phyloP scores from a whole-genome alignment of 1,140 invertebrate species.

The Micrasema minimum region DNA sequence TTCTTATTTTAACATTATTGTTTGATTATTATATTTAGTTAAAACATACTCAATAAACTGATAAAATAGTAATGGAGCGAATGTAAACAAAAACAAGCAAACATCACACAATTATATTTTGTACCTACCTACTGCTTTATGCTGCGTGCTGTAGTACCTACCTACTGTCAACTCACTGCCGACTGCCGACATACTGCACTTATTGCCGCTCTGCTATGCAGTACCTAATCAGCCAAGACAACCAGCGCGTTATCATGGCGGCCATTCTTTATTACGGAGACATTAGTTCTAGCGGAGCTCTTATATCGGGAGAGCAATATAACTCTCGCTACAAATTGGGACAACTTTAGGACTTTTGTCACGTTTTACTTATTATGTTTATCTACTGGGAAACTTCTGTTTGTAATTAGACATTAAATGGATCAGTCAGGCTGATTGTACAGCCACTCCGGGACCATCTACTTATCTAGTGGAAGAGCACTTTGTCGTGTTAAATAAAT shows the following conservation, averaged over 20 bases:
- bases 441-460: too few relatives aligned
- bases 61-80: too few relatives aligned
- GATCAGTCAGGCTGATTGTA: conserved; percentile 31
- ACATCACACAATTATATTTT: too few relatives aligned
- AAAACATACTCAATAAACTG: too few relatives aligned
- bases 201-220: neutral
- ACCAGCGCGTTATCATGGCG: too few relatives aligned
- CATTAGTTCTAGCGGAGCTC: neutral
- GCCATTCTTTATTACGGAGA: neutral
- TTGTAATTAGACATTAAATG: conserved; percentile 39
- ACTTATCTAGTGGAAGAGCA: neutral
- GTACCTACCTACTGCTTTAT: too few relatives aligned
- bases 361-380: conserved; percentile 40
- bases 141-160: too few relatives aligned
- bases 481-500: neutral
- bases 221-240: neutral
- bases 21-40: too few relatives aligned
- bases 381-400: conserved; percentile 34
- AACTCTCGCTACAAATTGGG: conserved; percentile 34
- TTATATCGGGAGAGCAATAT: conserved; percentile 12
- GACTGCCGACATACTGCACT: neutral
- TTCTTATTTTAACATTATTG: too few relatives aligned
- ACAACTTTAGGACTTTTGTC: conserved; percentile 27
- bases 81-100: too few relatives aligned
- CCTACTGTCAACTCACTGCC: too few relatives aligned